Percentiles rank a stretch among this genome's conserved stretches.
Conservation (phyloP, 2,888 invertebrate species). For the Agrotis clavis region DNA sequence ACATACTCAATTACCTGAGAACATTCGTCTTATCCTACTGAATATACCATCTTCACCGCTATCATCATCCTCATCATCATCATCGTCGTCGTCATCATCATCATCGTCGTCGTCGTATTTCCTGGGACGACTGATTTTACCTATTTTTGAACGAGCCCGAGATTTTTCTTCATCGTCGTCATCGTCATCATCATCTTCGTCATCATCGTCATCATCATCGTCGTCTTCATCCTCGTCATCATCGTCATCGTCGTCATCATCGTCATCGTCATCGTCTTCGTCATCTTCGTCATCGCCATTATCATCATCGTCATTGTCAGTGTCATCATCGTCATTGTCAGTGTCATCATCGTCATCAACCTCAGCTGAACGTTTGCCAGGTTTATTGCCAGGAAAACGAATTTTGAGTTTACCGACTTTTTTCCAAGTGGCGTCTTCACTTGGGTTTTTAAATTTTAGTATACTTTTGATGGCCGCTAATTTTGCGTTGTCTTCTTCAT, state of each 20-base stretch:
- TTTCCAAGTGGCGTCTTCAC: slow-evolving; percentile 69
- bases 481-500: slow-evolving; percentile 78
- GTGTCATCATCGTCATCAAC: slow-evolving; percentile 86
- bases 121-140: slow-evolving; percentile 70
- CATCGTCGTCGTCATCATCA: slow-evolving; percentile 77
- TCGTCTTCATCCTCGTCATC: slow-evolving; percentile 78
- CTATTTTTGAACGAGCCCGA: slow-evolving; percentile 64
- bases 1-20: slow-evolving; percentile 88
- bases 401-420: slow-evolving; percentile 72
- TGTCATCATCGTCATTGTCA: slow-evolving; percentile 73
- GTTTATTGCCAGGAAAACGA: slow-evolving; percentile 68
- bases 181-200: slow-evolving; percentile 77
- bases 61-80: slow-evolving; percentile 88
- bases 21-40: slow-evolving; percentile 89
- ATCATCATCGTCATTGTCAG: slow-evolving; percentile 86
- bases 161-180: slow-evolving; percentile 74
- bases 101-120: slow-evolving; percentile 79
- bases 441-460: slow-evolving; percentile 67
- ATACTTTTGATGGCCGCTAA: slow-evolving; percentile 69
- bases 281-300: slow-evolving; percentile 83
- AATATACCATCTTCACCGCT: slow-evolving; percentile 88
- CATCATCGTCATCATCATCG: slow-evolving; percentile 87
- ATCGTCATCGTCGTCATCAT: slow-evolving; percentile 86
- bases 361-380: slow-evolving; percentile 62
- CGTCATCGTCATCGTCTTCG: slow-evolving; percentile 74